Percentiles rank a stretch among this genome's conserved stretches.
phyloP scores from a whole-genome alignment of 2,797 vertebrate species.

The Sarcoramphus papa region DNA sequence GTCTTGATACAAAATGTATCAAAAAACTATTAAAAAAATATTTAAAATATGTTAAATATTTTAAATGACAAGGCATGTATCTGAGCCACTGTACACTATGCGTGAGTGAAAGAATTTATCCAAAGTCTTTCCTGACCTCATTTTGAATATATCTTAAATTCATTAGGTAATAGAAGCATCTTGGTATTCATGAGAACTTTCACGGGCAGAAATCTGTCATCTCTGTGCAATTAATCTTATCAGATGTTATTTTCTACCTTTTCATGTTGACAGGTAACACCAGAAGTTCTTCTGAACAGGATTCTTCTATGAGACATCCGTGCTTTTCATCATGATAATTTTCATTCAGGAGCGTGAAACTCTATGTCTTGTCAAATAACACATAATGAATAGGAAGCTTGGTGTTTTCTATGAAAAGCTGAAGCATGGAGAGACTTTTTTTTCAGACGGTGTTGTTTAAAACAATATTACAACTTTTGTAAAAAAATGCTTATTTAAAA shows the following conservation, averaged over 20 bases:
- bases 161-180: not conserved
- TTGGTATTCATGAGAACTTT: not conserved
- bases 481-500: not conserved
- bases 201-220: not conserved
- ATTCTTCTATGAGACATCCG: not conserved
- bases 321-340: not conserved
- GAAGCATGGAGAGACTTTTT: not conserved
- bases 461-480: not conserved
- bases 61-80: not conserved
- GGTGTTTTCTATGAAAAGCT: not conserved
- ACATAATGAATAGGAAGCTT: not conserved
- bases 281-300: not conserved
- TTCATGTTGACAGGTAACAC: not conserved
- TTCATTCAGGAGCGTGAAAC: not conserved
- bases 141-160: not conserved
- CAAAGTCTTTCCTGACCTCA: not conserved
- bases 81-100: not conserved
- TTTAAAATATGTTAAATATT: not conserved
- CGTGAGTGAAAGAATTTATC: not conserved
- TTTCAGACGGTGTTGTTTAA: not conserved
- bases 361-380: not conserved
- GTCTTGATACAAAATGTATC: not conserved
- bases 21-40: not conserved
- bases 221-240: not conserved
- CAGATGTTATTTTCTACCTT: not conserved